Percentiles rank a stretch among this genome's conserved stretches.
Conservation (phyloP, 37 sponge, comb jelly and placozoan species). For the Halisarca cf. caerulea region DNA sequence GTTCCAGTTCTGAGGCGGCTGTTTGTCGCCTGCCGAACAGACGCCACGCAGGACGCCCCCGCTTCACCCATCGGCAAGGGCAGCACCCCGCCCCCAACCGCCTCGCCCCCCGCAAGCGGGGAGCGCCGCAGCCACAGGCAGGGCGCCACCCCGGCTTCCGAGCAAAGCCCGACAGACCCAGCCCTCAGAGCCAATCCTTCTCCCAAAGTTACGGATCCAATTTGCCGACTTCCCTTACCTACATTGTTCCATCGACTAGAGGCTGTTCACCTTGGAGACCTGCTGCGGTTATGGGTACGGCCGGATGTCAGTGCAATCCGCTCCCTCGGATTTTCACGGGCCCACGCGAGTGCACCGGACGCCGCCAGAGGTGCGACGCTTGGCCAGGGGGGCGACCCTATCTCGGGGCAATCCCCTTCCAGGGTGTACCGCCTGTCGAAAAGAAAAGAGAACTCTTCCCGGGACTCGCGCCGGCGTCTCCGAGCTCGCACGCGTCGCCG, state of each 20-base stretch:
- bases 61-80: constrained; percentile 47
- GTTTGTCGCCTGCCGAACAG: constrained; percentile 72
- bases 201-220: constrained; percentile 74
- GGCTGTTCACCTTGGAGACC: constrained; percentile 78
- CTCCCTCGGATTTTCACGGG: constrained; percentile 75
- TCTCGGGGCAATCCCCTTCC: constrained; percentile 61
- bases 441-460: constrained; percentile 65
- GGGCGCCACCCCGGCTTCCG: constrained; percentile 48
- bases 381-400: constrained; percentile 48
- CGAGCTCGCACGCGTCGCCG: constrained; percentile 47
- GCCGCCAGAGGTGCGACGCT: constrained; percentile 38
- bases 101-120: constrained; percentile 12
- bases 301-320: constrained; percentile 48
- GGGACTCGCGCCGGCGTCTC: constrained; percentile 41
- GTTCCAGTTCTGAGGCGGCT: constrained; percentile 85
- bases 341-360: constrained; percentile 46
- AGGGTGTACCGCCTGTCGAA: constrained; percentile 34
- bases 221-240: constrained; percentile 78
- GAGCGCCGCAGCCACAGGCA: constrained; percentile 46
- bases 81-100: constrained; percentile 49
- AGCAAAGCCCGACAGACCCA: constrained; percentile 79
- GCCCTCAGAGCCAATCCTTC: constrained; percentile 72
- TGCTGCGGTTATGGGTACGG: constrained; percentile 75
- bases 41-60: constrained; percentile 24
- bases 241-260: constrained; percentile 76